Conservation (phyloP, 2,888 invertebrate species). For the Meteorus colon region DNA sequence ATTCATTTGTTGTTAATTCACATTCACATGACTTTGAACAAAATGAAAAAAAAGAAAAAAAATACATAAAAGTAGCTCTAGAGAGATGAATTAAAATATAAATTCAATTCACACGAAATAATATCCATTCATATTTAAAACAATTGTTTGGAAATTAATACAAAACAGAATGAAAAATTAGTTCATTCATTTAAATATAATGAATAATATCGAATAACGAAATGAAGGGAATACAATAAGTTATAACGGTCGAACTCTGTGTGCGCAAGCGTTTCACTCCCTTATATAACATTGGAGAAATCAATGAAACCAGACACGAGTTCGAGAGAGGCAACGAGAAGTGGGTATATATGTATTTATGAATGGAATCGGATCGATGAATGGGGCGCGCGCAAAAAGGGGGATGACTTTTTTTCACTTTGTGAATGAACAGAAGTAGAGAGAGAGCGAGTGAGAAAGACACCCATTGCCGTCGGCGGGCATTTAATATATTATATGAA, state of each 20-base stretch:
- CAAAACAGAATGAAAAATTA: not conserved
- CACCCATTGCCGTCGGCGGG: not conserved
- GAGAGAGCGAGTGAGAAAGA: not conserved
- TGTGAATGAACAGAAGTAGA: not conserved
- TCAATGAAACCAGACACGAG: slow-evolving; percentile 36
- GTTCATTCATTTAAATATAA: not conserved
- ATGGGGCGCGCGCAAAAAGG: slow-evolving; percentile 30
- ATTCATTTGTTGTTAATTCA: too few relatives aligned
- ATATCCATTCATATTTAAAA: too few relatives aligned
- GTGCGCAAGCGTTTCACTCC: slow-evolving; percentile 25
- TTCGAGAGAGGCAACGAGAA: slow-evolving; percentile 2
- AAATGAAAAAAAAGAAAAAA: too few relatives aligned
- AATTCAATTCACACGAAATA: too few relatives aligned
- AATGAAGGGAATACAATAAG: not conserved
- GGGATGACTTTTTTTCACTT: not conserved
- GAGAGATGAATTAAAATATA: too few relatives aligned
- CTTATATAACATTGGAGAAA: slow-evolving; percentile 23
- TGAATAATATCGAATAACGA: not conserved
- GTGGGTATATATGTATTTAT: slow-evolving; percentile 28
- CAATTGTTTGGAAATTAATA: not conserved
- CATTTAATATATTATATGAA: not conserved
- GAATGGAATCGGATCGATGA: slow-evolving; percentile 43
- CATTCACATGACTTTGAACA: too few relatives aligned
- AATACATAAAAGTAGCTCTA: too few relatives aligned
- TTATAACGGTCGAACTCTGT: slow-evolving; percentile 3